phyloP scores from a whole-genome alignment of 37 sponge, comb jelly and placozoan genomes.

The Agelas oroides region DNA sequence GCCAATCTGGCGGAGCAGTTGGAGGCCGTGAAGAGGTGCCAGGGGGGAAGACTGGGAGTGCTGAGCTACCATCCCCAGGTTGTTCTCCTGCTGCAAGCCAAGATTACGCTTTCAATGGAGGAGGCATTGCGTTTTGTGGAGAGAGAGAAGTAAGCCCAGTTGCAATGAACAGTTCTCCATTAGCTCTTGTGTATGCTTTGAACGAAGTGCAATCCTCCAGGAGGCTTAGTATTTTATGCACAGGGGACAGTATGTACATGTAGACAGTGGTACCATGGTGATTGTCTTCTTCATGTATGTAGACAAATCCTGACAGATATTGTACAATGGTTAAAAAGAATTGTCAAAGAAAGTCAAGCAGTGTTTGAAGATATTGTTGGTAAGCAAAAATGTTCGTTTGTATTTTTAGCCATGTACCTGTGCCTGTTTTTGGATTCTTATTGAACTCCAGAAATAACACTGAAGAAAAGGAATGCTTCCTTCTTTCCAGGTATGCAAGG shows the following conservation, averaged over 20 bases:
- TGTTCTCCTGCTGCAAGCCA: slow-evolving; percentile 27
- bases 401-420: no score
- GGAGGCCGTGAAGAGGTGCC: slow-evolving; percentile 24
- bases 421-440: no score
- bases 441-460: no score
- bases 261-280: no score
- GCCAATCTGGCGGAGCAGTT: slow-evolving; percentile 54
- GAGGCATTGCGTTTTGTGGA: slow-evolving; percentile 19
- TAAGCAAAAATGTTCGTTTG: neutral
- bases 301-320: slow-evolving; percentile 15
- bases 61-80: slow-evolving; percentile 30
- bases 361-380: slow-evolving; percentile 12
- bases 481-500: slow-evolving; percentile 8
- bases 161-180: no score
- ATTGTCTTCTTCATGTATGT: neutral
- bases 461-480: neutral
- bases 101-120: slow-evolving; percentile 48
- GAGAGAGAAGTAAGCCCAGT: slow-evolving; percentile 32
- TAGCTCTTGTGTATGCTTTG: no score
- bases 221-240: no score
- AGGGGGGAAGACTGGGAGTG: slow-evolving; percentile 42
- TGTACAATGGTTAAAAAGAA: slow-evolving; percentile 9
- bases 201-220: no score
- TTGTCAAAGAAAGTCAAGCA: slow-evolving; percentile 12
- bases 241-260: no score